These are phyloP conservation scores for Poecile atricapillus DNA, from an alignment of 2,113 vertebrate species.

Conservation along the genomic window DNA sequence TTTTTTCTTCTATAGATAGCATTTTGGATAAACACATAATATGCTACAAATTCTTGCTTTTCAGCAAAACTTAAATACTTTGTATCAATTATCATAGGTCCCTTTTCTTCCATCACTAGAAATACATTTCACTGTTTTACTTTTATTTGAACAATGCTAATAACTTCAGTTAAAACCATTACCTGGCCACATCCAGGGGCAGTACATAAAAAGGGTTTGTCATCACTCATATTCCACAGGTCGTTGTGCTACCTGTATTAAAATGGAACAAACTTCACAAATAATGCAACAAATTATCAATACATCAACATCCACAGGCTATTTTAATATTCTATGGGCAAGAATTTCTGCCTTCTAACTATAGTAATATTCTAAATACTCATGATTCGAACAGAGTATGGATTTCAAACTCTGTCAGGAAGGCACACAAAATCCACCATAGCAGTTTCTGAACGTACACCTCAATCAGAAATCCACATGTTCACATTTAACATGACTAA, in stretches of 20 bases:
- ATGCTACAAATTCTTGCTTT: background rate
- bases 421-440: background rate
- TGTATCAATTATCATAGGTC: background rate
- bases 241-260: constrained; percentile 83
- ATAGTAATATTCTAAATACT: background rate
- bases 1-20: background rate
- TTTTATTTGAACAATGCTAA: background rate
- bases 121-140: background rate
- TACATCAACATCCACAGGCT: background rate
- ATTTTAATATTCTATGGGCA: background rate
- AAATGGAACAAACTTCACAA: constrained; percentile 10
- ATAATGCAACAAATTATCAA: background rate
- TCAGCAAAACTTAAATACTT: background rate
- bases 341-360: background rate
- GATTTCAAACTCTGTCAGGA: background rate
- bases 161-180: constrained; percentile 38
- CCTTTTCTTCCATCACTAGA: background rate
- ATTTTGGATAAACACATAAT: background rate
- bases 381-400: background rate
- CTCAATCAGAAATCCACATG: background rate
- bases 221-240: constrained; percentile 99
- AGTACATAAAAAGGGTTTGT: constrained; percentile 98
- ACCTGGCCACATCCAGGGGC: constrained; percentile 99
- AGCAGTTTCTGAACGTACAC: background rate
- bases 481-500: background rate